Evolutionary conservation across 2,888 invertebrate species (phyloP), one percentile per base, ranked within the genome.

Genomic region (Oxyteleia sp.): DNA sequence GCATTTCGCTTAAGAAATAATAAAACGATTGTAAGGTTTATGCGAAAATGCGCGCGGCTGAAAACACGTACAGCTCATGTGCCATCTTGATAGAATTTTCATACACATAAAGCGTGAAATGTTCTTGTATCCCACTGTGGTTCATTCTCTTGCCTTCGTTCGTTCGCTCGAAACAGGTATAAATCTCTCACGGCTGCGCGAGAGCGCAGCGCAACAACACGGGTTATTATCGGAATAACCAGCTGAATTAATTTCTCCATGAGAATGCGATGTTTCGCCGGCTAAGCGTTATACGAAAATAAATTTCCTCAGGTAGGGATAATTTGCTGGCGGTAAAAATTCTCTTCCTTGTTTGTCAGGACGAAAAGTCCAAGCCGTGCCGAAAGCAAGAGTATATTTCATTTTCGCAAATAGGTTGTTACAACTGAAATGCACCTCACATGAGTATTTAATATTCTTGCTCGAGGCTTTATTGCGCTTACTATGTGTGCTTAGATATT

Each of bases 71-170:
- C 74, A 74, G 71, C 79, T 79, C 61, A 57, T 66, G 45, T 75
- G 75, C 82, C 83, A 81, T 79, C 82, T 81, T 84, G 86, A 85
- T 84, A 84, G 81, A 76, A 84, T 84, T 81, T 80, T 81, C 80
- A 84, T 76, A 81, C 76, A 76, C 80, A 84, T 76, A 81, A 84
- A 84, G 84, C 80, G 80, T 59, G 76, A 80, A 80, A 84, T 64
- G 76, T 80, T 80, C 76, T 75, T 51, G 75, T 80, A 79, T 80
- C 80, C 79, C 74, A 79, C 74, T 75, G 83, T 23, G 79, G 83
- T 74, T 64, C 80, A 66, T 81, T 82, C 76, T 72, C 64, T 79
- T 74, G 66, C 64, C 55, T 74, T 63, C 63, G 69, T 79, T 71
- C 75, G 69, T 78, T 71, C 76, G 75, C 51, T 63, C 61, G 68